Evolutionary conservation across 2,797 vertebrate species (phyloP), one percentile per base, ranked within the genome.

Genomic region (Ceryle rudis): DNA sequence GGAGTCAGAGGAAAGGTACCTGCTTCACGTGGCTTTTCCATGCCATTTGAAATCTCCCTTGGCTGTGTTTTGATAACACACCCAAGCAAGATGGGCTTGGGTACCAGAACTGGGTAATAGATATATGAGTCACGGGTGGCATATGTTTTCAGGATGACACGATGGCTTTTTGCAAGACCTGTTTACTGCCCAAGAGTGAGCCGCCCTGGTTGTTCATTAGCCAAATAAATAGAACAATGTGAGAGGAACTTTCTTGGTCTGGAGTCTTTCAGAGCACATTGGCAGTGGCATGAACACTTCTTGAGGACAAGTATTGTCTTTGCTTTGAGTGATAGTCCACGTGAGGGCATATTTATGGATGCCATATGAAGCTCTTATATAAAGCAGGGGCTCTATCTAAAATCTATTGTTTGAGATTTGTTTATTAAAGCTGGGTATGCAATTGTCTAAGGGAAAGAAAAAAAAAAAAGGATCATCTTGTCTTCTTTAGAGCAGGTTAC

Each of bases 31-130:
- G 95, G 93, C 93, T 67, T 35, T 81, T 54, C 83, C 91, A 80
- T 65, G 81, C 93, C 55, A 14, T 11, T 5, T 84, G 90, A 81
- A 85, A 93, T 85, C 94, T 94, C 49, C 2, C 67, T 70, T 28
- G 52, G 29, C 67, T 58, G 37, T 86, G 91, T 94, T 96, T 89
- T 65, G 94, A 44, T 92, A 90, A 95, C 90, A 96, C 93, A 44
- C 90, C 92, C 90, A 95, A 44, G 65, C 67, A 7, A 31, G 81
- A 72, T 74, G 81, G 64, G 78, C 67, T 93, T 89, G 93, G 88
- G 94, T 71, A 92, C 91, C 90, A 91, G 35, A n/a, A 67, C 26
- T 74, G 78, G 83, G 81, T 93, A 78, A 58, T n/a, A 85, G 93
- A 90, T 81, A 51, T 33, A 0, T 95, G 94, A 96, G 83, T 94